A percentile compares a stretch with the other conserved stretches of the same genome.
These are phyloP conservation scores for Diorhabda sublineata DNA, from an alignment of 1,140 invertebrate genomes.

Conservation along the genomic window DNA sequence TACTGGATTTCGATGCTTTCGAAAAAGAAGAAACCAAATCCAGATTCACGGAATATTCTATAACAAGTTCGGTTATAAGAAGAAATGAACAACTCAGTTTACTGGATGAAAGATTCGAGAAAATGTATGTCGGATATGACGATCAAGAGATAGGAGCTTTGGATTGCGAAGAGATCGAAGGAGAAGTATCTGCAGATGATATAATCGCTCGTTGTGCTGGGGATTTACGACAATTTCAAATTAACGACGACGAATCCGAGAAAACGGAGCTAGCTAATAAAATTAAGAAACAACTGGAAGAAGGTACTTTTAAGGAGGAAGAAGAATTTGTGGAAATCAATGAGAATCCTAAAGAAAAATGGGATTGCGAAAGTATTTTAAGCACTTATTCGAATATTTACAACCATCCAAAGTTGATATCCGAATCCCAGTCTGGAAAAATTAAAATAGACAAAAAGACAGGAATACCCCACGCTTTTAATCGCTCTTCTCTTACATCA, in stretches of 20 bases:
- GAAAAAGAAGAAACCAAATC: slow-evolving; percentile 79
- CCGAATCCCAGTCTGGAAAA: slow-evolving; percentile 59
- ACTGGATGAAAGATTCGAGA: slow-evolving; percentile 89
- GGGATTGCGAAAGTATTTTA: slow-evolving; percentile 92
- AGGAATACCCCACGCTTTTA: slow-evolving; percentile 67
- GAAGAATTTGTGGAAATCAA: slow-evolving; percentile 58
- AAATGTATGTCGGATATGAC: slow-evolving; percentile 82
- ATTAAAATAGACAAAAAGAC: slow-evolving; percentile 69
- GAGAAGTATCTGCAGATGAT: slow-evolving; percentile 63
- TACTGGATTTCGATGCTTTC: slow-evolving; percentile 51
- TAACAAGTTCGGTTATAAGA: slow-evolving; percentile 85
- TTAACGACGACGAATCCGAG: slow-evolving; percentile 59
- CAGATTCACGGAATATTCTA: slow-evolving; percentile 89
- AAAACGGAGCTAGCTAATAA: slow-evolving; percentile 29
- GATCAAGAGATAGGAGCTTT: slow-evolving; percentile 86
- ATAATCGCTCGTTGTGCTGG: slow-evolving; percentile 61
- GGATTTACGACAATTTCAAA: slow-evolving; percentile 58
- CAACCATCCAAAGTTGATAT: slow-evolving; percentile 86
- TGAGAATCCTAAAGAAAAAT: slow-evolving; percentile 63
- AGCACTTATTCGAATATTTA: slow-evolving; percentile 87
- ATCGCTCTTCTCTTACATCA: slow-evolving; percentile 60
- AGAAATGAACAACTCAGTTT: slow-evolving; percentile 79
- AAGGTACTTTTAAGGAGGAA: slow-evolving; percentile 37
- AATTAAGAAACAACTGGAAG: slow-evolving; percentile 37
- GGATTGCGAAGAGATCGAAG: slow-evolving; percentile 87